Evolutionary conservation across 2,888 invertebrate species (phyloP).

Genomic region (Neria commutata): DNA sequence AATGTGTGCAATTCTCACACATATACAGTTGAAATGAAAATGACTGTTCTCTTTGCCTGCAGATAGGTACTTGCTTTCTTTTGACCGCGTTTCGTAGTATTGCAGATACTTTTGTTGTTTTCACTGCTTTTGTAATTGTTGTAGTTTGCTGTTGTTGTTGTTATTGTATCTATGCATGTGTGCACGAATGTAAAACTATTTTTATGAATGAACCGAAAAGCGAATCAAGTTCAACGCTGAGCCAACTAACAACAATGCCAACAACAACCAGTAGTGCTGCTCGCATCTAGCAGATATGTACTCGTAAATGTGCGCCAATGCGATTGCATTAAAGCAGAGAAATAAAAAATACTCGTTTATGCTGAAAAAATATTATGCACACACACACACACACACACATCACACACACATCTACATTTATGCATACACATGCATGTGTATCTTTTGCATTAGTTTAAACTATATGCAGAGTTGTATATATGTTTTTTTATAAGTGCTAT

Average conservation of each 20-base stretch:
- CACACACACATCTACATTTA: too few species aligned
- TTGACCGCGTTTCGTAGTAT: too few species aligned
- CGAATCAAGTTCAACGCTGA: constrained; percentile 6
- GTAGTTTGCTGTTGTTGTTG: neutral
- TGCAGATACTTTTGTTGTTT: too few species aligned
- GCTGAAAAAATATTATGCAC: too few species aligned
- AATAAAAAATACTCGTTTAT: constrained; percentile 1
- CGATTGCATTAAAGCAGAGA: neutral
- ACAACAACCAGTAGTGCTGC: constrained; percentile 3
- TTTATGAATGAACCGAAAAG: constrained; percentile 5
- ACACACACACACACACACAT: too few species aligned
- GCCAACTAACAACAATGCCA: neutral
- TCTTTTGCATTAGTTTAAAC: neutral
- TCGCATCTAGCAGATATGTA: constrained; percentile 5
- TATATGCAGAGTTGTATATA: neutral
- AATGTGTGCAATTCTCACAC: too few species aligned
- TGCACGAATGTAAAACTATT: neutral
- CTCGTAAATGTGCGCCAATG: neutral
- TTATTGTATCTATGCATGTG: too few species aligned
- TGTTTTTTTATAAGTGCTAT: neutral
- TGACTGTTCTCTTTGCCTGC: too few species aligned
- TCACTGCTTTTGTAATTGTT: neutral
- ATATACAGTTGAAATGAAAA: too few species aligned
- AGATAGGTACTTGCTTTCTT: too few species aligned
- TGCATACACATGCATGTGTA: too few species aligned